Conservation (phyloP, 2,797 vertebrate species). For the Micrastur ruficollis region DNA sequence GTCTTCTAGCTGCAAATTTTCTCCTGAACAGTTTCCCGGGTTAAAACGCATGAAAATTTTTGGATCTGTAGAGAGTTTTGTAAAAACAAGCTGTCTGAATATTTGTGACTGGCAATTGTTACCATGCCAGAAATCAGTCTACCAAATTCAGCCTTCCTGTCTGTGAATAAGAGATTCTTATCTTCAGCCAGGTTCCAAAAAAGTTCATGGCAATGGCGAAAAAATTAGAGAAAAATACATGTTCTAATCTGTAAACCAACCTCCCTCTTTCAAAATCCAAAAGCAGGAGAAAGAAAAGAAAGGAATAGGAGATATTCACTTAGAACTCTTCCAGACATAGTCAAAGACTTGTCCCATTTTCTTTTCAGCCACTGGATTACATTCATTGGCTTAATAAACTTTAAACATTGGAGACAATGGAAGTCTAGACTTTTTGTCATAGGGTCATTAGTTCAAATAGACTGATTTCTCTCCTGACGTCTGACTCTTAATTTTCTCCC, state of each 20-base stretch:
- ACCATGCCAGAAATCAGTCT: background rate
- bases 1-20: background rate
- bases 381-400: slow-evolving; percentile 36
- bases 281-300: background rate
- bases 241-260: background rate
- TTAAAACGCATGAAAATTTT: background rate
- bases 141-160: background rate
- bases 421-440: slow-evolving; percentile 12
- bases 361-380: background rate
- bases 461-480: slow-evolving; percentile 18
- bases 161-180: background rate
- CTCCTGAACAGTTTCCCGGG: background rate
- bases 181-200: background rate
- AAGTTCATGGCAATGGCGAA: background rate
- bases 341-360: background rate
- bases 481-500: slow-evolving; percentile 38
- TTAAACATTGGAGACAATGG: background rate
- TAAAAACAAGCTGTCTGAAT: background rate
- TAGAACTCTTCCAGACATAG: background rate
- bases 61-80: background rate
- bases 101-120: background rate
- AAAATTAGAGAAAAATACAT: background rate
- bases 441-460: slow-evolving; percentile 10
- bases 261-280: background rate
- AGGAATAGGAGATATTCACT: background rate